Conservation (phyloP, 2,888 invertebrate genomes). For the Scaptomyza cyrtandrae region DNA sequence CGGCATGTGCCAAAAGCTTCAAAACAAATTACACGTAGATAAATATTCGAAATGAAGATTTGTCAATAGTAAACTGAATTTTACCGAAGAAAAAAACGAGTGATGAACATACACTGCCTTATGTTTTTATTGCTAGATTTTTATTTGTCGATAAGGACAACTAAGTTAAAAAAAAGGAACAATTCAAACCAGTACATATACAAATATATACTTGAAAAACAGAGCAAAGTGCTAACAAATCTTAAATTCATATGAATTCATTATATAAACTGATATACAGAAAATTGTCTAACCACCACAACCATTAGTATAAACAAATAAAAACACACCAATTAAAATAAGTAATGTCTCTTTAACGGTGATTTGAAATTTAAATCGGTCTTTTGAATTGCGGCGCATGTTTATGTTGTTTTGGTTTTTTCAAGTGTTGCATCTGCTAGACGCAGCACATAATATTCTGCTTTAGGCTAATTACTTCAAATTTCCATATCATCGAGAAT, state of each 20-base stretch:
- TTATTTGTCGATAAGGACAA: no score
- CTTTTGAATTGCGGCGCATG: background rate
- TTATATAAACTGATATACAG: background rate
- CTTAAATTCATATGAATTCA: no score
- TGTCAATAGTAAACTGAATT: background rate
- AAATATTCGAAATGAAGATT: constrained; percentile 1
- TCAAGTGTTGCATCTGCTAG: constrained; percentile 4
- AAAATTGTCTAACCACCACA: background rate
- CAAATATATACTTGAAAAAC: no score
- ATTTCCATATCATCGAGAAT: constrained; percentile 31
- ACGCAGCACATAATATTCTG: background rate
- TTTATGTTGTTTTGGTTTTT: background rate
- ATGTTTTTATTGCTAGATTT: no score
- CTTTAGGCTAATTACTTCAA: constrained; percentile 7
- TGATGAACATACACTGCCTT: no score
- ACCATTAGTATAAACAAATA: background rate
- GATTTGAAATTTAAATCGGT: background rate
- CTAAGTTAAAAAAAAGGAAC: no score
- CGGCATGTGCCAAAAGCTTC: constrained; percentile 61
- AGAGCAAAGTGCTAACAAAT: no score
- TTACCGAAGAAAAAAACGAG: no score
- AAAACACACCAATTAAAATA: background rate
- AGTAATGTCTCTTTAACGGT: background rate
- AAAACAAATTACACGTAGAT: constrained; percentile 48
- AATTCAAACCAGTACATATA: no score